Percentiles rank a stretch among this genome's conserved stretches.
These are phyloP conservation scores for Orussus abietinus DNA, from an alignment of 1,140 invertebrate species.

Conservation along the genomic window DNA sequence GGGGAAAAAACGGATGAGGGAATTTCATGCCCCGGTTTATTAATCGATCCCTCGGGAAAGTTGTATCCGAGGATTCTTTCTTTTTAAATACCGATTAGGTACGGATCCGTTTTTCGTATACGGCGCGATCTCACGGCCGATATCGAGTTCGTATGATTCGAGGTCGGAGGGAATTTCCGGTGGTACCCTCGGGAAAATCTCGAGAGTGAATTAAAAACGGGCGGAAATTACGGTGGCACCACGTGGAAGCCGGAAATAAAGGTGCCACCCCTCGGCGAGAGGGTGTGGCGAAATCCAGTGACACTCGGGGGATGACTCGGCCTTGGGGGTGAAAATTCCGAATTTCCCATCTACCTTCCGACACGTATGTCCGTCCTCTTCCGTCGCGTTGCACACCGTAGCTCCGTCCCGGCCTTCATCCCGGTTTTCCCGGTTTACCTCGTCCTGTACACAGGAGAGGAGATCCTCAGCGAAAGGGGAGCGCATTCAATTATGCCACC, in stretches of 20 bases:
- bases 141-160: too few relatives aligned
- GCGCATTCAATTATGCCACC: constrained; percentile 13
- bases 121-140: too few relatives aligned
- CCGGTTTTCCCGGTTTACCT: constrained; percentile 3
- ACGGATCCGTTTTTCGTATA: too few relatives aligned
- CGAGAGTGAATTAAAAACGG: constrained; percentile 29
- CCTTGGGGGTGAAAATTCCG: too few relatives aligned
- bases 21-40: too few relatives aligned
- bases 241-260: constrained; percentile 30
- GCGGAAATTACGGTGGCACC: constrained; percentile 29
- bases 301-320: constrained; percentile 5
- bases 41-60: too few relatives aligned
- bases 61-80: too few relatives aligned
- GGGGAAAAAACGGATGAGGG: background rate
- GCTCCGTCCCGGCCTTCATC: background rate
- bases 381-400: constrained; percentile 7
- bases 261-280: constrained; percentile 20
- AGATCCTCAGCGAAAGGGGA: constrained; percentile 4
- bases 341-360: too few relatives aligned
- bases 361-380: too few relatives aligned
- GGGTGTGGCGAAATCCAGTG: background rate
- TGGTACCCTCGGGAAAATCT: too few relatives aligned
- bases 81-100: too few relatives aligned
- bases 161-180: background rate
- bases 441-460: constrained; percentile 9